Conservation (phyloP, 2,113 vertebrate genomes). For the Montifringilla adamsi region DNA sequence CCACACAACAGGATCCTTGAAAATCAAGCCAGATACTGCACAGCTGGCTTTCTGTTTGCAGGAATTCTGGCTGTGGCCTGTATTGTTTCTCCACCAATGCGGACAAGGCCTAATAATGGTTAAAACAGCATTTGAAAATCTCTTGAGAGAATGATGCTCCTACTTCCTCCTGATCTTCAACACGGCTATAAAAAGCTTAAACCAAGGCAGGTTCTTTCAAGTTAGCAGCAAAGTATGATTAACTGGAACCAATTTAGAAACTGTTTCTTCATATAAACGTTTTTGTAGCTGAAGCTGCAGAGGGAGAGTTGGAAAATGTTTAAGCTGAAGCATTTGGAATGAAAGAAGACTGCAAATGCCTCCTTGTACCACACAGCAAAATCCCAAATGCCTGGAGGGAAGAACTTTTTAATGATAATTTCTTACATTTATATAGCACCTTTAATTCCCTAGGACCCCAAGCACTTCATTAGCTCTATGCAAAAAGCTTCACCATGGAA, state of each 20-base stretch:
- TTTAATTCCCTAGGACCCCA: constrained; percentile 57
- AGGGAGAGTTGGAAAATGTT: neutral
- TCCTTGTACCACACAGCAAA: constrained; percentile 22
- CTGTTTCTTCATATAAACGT: constrained; percentile 35
- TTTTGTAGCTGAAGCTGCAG: constrained; percentile 29
- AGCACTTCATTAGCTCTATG: constrained; percentile 54
- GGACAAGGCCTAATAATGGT: neutral
- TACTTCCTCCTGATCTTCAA: neutral
- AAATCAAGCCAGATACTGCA: neutral
- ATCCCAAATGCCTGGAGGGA: constrained; percentile 53
- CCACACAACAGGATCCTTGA: neutral
- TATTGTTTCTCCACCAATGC: neutral
- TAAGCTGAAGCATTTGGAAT: constrained; percentile 47
- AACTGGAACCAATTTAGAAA: constrained; percentile 45
- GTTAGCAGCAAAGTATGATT: constrained; percentile 22
- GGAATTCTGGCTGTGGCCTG: neutral
- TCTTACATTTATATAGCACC: constrained; percentile 57
- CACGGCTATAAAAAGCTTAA: neutral
- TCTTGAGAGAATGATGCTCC: neutral
- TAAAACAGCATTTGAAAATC: neutral
- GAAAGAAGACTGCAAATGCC: constrained; percentile 37
- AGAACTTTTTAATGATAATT: constrained; percentile 66
- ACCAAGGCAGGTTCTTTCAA: constrained; percentile 13
- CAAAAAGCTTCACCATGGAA: constrained; percentile 27
- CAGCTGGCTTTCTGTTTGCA: neutral